phyloP scores from a whole-genome alignment of 2,113 vertebrate species.

The Lepus europaeus region DNA sequence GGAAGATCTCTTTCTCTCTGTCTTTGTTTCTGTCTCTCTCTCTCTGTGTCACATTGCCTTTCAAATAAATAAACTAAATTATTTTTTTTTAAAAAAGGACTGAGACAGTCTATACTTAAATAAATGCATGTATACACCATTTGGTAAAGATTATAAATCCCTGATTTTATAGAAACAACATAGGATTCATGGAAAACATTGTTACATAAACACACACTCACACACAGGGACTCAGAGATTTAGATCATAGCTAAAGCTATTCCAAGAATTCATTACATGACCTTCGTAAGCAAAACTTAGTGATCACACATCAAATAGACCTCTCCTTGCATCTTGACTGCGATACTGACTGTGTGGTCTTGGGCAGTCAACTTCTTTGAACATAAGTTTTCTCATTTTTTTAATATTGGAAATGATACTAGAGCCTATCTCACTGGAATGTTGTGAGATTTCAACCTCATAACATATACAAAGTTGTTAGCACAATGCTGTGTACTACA shows the following conservation, averaged over 20 bases:
- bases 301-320: constrained; percentile 21
- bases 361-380: constrained; percentile 22
- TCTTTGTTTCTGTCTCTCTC: too few relatives aligned
- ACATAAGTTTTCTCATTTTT: not conserved
- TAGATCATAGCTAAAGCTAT: not conserved
- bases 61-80: too few relatives aligned
- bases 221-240: not conserved
- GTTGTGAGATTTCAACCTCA: not conserved
- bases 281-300: not conserved
- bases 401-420: constrained; percentile 26
- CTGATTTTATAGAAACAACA: constrained; percentile 15
- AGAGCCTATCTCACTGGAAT: not conserved
- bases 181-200: not conserved
- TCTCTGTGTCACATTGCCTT: too few relatives aligned
- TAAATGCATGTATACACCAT: not conserved
- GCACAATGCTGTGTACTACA: not conserved
- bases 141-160: not conserved
- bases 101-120: not conserved
- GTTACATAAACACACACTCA: not conserved
- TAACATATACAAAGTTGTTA: constrained; percentile 4
- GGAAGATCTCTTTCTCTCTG: too few relatives aligned
- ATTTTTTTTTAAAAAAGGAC: too few relatives aligned
- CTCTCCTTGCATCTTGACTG: not conserved
- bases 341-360: not conserved
- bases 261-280: not conserved